Evolutionary conservation across 2,888 invertebrate species (phyloP).

Genomic region (Diarsia brunnea): DNA sequence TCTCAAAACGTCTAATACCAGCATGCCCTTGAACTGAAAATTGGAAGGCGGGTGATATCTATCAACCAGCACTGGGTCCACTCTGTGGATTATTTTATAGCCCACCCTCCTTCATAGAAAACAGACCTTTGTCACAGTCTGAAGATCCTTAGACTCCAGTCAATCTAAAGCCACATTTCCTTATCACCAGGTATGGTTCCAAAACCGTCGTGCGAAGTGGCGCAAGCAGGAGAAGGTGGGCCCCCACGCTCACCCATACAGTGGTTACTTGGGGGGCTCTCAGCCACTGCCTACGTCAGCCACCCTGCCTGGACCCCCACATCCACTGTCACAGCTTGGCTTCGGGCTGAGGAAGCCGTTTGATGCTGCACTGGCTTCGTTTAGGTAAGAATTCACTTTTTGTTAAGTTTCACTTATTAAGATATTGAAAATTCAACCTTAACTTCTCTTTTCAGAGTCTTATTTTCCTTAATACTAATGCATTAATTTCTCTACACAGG

Average conservation of each 20-base stretch:
- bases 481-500: slow-evolving; percentile 72
- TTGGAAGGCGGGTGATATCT: neutral
- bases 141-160: neutral
- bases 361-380: slow-evolving; percentile 93
- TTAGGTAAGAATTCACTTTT: slow-evolving; percentile 88
- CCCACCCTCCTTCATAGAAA: neutral
- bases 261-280: slow-evolving; percentile 94
- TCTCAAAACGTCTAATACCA: neutral
- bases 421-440: neutral
- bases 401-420: neutral
- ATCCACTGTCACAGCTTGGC: slow-evolving; percentile 94
- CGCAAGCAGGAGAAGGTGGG: slow-evolving; percentile 98
- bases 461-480: slow-evolving; percentile 1
- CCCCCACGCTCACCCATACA: slow-evolving; percentile 97
- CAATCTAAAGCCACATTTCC: neutral
- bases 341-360: slow-evolving; percentile 94
- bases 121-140: neutral
- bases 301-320: slow-evolving; percentile 93
- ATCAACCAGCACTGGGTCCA: neutral
- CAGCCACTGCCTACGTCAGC: slow-evolving; percentile 92
- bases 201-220: slow-evolving; percentile 98
- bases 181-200: slow-evolving; percentile 96
- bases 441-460: neutral
- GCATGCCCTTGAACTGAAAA: neutral
- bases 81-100: neutral